Evolutionary conservation across 1,140 invertebrate species (phyloP).

Genomic region (Batillaria attramentaria): DNA sequence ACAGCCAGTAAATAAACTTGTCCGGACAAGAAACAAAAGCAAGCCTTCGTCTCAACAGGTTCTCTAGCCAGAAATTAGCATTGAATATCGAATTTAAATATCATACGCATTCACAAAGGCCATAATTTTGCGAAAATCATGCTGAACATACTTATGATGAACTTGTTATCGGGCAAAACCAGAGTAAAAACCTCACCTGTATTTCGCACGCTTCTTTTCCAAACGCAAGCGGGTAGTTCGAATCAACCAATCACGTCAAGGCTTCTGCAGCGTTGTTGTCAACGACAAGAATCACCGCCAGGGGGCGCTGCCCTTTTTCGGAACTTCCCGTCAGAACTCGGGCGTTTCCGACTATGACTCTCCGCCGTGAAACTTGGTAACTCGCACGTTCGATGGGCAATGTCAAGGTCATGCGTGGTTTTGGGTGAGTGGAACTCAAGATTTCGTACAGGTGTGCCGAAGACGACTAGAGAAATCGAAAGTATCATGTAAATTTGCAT

Average conservation of each 20-base stretch:
- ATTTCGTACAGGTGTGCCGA: neutral
- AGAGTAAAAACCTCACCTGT: neutral
- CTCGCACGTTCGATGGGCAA: neutral
- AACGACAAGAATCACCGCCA: constrained; percentile 32
- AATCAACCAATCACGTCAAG: constrained; percentile 30
- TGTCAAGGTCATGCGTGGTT: neutral
- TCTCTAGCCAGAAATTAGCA: neutral
- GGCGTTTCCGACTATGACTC: neutral
- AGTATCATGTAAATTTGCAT: neutral
- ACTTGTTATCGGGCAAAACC: neutral
- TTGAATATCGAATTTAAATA: neutral
- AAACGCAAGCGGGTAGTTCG: constrained; percentile 21
- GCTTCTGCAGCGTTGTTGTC: constrained; percentile 35
- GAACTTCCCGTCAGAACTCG: neutral
- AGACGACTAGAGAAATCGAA: neutral
- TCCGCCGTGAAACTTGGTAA: neutral
- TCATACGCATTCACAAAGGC: neutral
- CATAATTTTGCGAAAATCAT: neutral
- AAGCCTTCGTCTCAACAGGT: neutral
- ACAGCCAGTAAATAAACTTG: too few species aligned
- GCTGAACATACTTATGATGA: neutral
- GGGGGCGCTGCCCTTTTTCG: constrained; percentile 20
- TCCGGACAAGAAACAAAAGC: too few species aligned
- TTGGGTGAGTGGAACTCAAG: neutral
- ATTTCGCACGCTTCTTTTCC: neutral